These are phyloP conservation scores for Vanessa tameamea DNA, from an alignment of 1,140 invertebrate genomes.

Conservation along the genomic window DNA sequence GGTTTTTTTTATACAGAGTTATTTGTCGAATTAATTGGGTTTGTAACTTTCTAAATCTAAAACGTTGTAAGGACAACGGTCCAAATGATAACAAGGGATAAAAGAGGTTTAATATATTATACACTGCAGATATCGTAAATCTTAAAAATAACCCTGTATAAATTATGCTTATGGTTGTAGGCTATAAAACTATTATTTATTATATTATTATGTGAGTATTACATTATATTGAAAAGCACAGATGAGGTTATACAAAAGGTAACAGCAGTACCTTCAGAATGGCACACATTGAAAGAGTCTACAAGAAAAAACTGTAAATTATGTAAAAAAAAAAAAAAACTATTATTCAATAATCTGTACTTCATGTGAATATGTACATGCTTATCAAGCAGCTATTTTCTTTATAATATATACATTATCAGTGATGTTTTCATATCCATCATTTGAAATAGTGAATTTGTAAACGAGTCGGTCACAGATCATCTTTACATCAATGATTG, in stretches of 20 bases:
- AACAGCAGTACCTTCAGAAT: constrained; percentile 70
- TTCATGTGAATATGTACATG: constrained; percentile 72
- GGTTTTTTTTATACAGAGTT: constrained; percentile 73
- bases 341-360: constrained; percentile 69
- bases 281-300: constrained; percentile 71
- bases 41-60: constrained; percentile 14
- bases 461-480: constrained; percentile 30
- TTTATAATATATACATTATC: constrained; percentile 4
- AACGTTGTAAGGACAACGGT: constrained; percentile 3
- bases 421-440: neutral
- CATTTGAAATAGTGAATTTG: constrained; percentile 22
- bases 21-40: constrained; percentile 44
- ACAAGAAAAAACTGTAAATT: constrained; percentile 64
- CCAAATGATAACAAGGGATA: constrained; percentile 39
- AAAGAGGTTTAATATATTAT: constrained; percentile 27
- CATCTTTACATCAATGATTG: constrained; percentile 21
- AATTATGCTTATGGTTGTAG: constrained; percentile 77
- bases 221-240: constrained; percentile 71
- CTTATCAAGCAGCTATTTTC: constrained; percentile 30
- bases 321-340: constrained; percentile 64
- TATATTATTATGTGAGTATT: constrained; percentile 76
- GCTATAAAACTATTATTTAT: constrained; percentile 65
- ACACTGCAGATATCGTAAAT: constrained; percentile 39
- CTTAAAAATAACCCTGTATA: constrained; percentile 79
- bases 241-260: constrained; percentile 73